Evolutionary conservation across 2,888 invertebrate genomes (phyloP).

Genomic region (Odontocolon sp.): DNA sequence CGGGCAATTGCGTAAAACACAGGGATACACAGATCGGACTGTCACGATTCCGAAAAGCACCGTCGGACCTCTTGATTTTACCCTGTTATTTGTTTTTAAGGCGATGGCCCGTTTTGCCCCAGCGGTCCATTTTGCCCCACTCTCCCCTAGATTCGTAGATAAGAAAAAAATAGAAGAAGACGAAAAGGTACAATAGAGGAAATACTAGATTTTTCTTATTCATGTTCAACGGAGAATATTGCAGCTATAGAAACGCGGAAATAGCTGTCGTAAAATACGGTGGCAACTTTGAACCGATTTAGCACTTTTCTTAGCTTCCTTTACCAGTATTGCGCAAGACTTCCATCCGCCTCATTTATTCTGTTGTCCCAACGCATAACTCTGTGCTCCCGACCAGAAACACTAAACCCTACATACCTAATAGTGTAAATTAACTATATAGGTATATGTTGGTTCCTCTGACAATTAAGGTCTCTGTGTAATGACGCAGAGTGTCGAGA

Average conservation of each 20-base stretch:
- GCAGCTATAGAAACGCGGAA: not conserved
- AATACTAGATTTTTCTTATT: not conserved
- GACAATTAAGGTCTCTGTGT: slow-evolving; percentile 13
- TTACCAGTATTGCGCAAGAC: not conserved
- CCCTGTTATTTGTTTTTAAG: too few species aligned
- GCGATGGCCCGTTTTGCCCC: too few species aligned
- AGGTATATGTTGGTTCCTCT: not conserved
- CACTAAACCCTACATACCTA: not conserved
- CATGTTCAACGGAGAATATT: not conserved
- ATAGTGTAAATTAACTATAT: not conserved
- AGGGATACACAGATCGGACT: too few species aligned
- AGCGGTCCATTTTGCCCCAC: too few species aligned
- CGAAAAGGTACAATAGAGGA: not conserved
- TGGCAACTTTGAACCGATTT: slow-evolving; percentile 1
- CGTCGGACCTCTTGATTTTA: too few species aligned
- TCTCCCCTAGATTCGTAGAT: too few species aligned
- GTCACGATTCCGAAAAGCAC: too few species aligned
- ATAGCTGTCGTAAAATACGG: slow-evolving; percentile 2
- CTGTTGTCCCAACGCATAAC: not conserved
- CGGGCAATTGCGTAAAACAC: too few species aligned
- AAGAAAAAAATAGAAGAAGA: not conserved
- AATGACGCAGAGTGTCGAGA: slow-evolving; percentile 4
- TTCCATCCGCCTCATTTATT: slow-evolving; percentile 1
- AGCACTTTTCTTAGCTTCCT: not conserved
- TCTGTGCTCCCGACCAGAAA: not conserved